These are phyloP conservation scores for Hyla sarda DNA, from an alignment of 2,113 vertebrate species.

Conservation along the genomic window DNA sequence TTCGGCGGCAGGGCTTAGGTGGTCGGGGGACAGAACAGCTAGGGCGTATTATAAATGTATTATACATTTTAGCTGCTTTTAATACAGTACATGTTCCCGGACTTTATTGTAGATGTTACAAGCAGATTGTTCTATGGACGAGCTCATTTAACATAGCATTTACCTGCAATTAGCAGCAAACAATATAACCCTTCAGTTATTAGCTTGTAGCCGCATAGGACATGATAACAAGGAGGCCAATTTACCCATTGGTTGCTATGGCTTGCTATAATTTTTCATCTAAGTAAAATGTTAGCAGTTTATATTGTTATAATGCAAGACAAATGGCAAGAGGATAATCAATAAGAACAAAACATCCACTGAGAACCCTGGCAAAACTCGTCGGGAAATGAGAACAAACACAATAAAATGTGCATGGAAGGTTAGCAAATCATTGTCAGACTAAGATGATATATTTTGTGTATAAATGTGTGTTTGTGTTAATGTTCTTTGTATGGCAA, in stretches of 20 bases:
- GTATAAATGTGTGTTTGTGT: not conserved
- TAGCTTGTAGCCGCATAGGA: not conserved
- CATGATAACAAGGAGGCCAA: not conserved
- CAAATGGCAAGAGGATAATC: not conserved
- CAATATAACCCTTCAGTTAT: not conserved
- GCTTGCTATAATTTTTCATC: not conserved
- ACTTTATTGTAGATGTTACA: not conserved
- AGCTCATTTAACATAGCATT: conserved; percentile 1
- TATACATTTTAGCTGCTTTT: not conserved
- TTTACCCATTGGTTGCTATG: not conserved
- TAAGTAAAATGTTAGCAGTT: not conserved
- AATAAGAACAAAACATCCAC: not conserved
- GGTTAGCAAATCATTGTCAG: not conserved
- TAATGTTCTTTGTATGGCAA: too few species aligned
- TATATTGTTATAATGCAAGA: not conserved
- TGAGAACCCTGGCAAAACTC: not conserved
- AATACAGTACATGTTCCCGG: not conserved
- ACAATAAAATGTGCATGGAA: too few species aligned
- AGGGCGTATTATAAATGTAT: not conserved
- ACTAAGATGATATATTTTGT: not conserved
- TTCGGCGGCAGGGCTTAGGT: too few species aligned
- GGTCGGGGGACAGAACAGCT: too few species aligned
- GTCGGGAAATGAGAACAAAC: not conserved
- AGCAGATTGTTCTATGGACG: not conserved
- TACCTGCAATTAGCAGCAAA: not conserved